Evolutionary conservation across 2,888 invertebrate species (phyloP).

Genomic region (Amblyjoppa fuscipennis): DNA sequence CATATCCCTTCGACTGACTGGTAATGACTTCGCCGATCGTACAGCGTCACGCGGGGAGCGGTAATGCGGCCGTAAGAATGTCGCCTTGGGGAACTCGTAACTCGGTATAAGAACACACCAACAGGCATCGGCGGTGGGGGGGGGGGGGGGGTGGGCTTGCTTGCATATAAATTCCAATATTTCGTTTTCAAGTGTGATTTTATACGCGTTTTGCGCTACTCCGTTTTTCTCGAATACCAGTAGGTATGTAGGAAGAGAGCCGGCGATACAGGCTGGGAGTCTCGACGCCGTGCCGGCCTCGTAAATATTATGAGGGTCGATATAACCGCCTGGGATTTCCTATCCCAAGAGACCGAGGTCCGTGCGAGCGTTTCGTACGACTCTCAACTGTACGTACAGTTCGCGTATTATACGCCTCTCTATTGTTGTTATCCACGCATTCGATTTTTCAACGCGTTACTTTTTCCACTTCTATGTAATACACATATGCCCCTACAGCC

Average conservation of each 20-base stretch:
- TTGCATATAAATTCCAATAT: conserved; percentile 80
- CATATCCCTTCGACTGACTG: conserved; percentile 56
- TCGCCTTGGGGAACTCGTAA: conserved; percentile 70
- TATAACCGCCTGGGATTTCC: conserved; percentile 82
- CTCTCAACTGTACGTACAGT: conserved; percentile 48
- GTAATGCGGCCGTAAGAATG: conserved; percentile 70
- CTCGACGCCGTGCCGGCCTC: conserved; percentile 73
- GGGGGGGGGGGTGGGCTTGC: conserved; percentile 26
- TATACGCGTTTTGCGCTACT: conserved; percentile 79
- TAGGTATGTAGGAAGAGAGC: neutral
- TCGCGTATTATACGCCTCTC: conserved; percentile 52
- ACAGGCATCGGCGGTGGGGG: neutral
- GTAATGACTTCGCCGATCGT: conserved; percentile 65
- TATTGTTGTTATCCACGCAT: conserved; percentile 43
- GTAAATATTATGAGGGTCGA: conserved; percentile 83
- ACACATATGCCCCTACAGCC: no score
- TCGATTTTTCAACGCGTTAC: conserved; percentile 38
- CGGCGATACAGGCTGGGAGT: conserved; percentile 12
- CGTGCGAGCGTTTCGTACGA: conserved; percentile 53
- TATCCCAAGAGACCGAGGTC: conserved; percentile 72
- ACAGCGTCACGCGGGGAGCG: conserved; percentile 51
- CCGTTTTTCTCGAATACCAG: conserved; percentile 62
- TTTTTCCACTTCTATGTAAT: conserved; percentile 23
- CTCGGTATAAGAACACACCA: conserved; percentile 11
- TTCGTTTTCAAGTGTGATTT: conserved; percentile 82